These are phyloP conservation scores for Ctenopoma multispine DNA, from an alignment of 2,797 vertebrate genomes.

Conservation along the genomic window DNA sequence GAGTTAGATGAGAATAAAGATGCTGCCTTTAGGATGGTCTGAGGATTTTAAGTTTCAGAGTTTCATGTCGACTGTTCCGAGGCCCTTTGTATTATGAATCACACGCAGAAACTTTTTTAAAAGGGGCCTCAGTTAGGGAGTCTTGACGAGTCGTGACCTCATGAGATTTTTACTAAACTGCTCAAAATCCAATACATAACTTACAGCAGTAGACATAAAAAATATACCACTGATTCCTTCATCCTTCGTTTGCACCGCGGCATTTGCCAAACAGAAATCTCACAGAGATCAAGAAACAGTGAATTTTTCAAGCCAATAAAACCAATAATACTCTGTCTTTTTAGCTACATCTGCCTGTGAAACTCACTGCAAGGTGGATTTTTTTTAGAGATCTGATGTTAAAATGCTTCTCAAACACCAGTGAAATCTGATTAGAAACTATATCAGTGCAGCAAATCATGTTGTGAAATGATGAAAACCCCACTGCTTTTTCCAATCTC, in stretches of 20 bases:
- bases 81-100: constrained; percentile 4
- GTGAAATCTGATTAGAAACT: constrained; percentile 63
- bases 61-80: background rate
- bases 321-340: constrained; percentile 22
- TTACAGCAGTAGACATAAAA: constrained; percentile 6
- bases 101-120: constrained; percentile 6
- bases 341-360: constrained; percentile 19
- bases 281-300: constrained; percentile 14
- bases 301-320: constrained; percentile 19
- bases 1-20: constrained; percentile 13
- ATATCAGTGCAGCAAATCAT: constrained; percentile 63
- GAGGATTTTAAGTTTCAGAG: constrained; percentile 15
- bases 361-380: constrained; percentile 19
- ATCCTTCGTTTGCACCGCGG: constrained; percentile 11
- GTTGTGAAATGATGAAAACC: constrained; percentile 61
- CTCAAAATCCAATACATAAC: constrained; percentile 29
- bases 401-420: constrained; percentile 50
- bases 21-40: constrained; percentile 1
- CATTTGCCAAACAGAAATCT: constrained; percentile 27
- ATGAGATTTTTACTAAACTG: constrained; percentile 17
- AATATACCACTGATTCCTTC: constrained; percentile 5
- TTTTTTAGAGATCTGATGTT: constrained; percentile 45
- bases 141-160: constrained; percentile 1
- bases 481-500: constrained; percentile 68
- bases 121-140: background rate